Evolutionary conservation across 1,140 invertebrate species (phyloP), one percentile per base, ranked within the genome.

Genomic region (Thaumatotibia leucotreta): DNA sequence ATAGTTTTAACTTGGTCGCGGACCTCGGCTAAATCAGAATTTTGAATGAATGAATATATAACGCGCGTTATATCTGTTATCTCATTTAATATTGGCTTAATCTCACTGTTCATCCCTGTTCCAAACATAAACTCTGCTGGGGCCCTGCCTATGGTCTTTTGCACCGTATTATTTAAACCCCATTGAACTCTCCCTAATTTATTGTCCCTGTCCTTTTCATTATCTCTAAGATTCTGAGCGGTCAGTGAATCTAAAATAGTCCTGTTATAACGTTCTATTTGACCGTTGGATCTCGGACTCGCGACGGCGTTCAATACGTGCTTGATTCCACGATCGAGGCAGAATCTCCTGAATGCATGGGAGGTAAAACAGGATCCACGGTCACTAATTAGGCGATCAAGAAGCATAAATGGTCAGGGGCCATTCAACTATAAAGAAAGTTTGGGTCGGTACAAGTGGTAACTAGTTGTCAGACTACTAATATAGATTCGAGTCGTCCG

Each of bases 251-350:
- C 67, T 9, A 70, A 14, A 9, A 80, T 66, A 1, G 74, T 76
- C 9, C 65, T 63, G 54, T 81, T 81, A 52, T 75, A 79, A 0
- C 79, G 64, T 17, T 81, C 73, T 4, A 80, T 68, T 29, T 80
- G 76, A 9, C 70, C 73, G 45, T 74, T 77, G 70, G 74, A 0
- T 52, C 63, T 65, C 0, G 64, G 64, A 20, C 29, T 65, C 6
- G 64, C 64, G 1, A 65, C 64, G 2, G 77, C 74, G 9, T 76
- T 82, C 2, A 64, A n/a, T 2, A 79, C 22, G 27, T 80, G 74
- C 20, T 69, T 75, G 4, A 73, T 72, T 1, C 67, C 67, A 5
- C 64, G 29, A 22, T 79, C 68, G 6, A 64, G 9, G 22, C 71
- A 76, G 17, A 79, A 74, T n/a, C 11, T 33, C 11, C 24, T 32